Percentiles rank a stretch among this genome's conserved stretches.
Evolutionary conservation across 2,888 invertebrate genomes (phyloP).

Genomic region (Marronus borbonicus): DNA sequence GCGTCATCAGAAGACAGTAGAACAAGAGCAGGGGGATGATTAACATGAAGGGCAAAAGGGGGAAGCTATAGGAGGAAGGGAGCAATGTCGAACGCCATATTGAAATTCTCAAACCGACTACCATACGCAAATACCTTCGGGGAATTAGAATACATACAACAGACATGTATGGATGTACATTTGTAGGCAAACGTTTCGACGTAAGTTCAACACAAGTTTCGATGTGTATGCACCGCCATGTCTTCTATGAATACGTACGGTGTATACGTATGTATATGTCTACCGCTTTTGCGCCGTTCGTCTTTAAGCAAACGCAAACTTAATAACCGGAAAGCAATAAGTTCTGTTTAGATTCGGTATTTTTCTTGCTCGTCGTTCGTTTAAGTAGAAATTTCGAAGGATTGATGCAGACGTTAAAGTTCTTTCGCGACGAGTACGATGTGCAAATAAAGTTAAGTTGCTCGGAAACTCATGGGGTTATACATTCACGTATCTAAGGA

Average conservation of each 20-base stretch:
- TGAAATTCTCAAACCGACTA: constrained; percentile 40
- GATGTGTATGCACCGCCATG: neutral
- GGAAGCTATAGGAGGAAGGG: constrained; percentile 5
- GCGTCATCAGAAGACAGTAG: constrained; percentile 28
- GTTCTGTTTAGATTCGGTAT: constrained; percentile 32
- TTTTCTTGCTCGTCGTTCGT: constrained; percentile 22
- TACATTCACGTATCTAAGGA: constrained; percentile 5
- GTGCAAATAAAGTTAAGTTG: constrained; percentile 16
- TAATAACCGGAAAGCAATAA: constrained; percentile 42
- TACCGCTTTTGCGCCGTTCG: constrained; percentile 4
- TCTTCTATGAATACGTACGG: neutral
- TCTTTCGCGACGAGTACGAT: constrained; percentile 6
- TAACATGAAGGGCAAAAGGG: constrained; percentile 28
- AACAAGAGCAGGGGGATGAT: constrained; percentile 37
- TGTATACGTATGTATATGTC: neutral
- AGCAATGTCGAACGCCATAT: constrained; percentile 38
- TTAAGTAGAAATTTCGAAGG: constrained; percentile 21
- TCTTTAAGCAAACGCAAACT: constrained; percentile 27
- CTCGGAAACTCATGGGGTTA: constrained; percentile 11
- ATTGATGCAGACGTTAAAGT: constrained; percentile 13
- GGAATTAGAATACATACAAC: constrained; percentile 36
- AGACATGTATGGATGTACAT: constrained; percentile 36
- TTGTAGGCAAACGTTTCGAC: constrained; percentile 31
- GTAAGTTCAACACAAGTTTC: constrained; percentile 36
- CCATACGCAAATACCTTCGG: constrained; percentile 38